These are phyloP conservation scores for Castor canadensis DNA, from an alignment of 2,113 vertebrate genomes.

Conservation along the genomic window DNA sequence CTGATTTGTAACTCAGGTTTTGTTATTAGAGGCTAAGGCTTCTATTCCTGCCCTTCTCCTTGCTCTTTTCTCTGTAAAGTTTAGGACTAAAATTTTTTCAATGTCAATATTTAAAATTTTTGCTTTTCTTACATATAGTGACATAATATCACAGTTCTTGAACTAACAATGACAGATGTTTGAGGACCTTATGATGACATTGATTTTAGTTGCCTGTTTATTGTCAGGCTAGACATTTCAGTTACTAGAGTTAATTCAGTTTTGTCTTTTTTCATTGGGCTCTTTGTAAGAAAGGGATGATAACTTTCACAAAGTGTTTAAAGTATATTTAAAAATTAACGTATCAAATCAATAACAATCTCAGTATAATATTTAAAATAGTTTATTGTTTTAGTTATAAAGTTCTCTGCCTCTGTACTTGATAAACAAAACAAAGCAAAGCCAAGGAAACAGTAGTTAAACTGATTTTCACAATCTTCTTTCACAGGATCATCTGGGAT, in stretches of 20 bases:
- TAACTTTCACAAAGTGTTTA: constrained; percentile 46
- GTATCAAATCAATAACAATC: constrained; percentile 42
- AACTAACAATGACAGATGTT: background rate
- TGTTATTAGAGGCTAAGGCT: background rate
- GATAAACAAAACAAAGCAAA: constrained; percentile 68
- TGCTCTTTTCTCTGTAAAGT: background rate
- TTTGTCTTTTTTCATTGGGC: constrained; percentile 43
- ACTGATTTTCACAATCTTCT: constrained; percentile 73
- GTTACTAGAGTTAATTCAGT: background rate
- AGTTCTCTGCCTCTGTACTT: constrained; percentile 58
- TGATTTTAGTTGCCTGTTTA: constrained; percentile 19
- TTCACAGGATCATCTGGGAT: constrained; percentile 56
- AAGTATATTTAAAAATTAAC: background rate
- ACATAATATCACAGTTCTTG: background rate
- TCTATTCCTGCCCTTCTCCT: background rate
- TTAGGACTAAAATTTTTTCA: too few relatives aligned
- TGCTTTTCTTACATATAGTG: background rate
- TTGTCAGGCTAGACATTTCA: background rate
- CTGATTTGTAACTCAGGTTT: background rate
- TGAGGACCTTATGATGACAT: background rate
- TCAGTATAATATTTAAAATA: constrained; percentile 7
- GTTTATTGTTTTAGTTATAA: constrained; percentile 66
- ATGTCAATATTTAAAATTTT: background rate
- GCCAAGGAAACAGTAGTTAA: constrained; percentile 67
- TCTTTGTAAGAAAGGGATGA: constrained; percentile 42